These are phyloP conservation scores for Leptinotarsa rubiginosa DNA, from an alignment of 2,888 invertebrate species.

Conservation along the genomic window DNA sequence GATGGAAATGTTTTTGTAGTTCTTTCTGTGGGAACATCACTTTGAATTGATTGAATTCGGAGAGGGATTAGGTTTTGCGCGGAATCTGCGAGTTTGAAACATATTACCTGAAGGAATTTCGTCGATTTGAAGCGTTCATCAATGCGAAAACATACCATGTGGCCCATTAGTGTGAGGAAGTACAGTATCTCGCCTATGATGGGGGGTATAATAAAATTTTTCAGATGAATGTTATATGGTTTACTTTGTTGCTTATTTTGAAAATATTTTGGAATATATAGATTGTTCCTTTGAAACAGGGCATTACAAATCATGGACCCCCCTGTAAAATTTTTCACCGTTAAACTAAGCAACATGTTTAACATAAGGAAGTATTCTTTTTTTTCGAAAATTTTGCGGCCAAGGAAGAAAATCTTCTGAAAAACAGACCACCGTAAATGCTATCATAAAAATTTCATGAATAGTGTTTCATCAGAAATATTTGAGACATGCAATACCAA, in stretches of 20 bases:
- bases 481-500: too few relatives aligned
- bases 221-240: background rate
- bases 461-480: too few relatives aligned
- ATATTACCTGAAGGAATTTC: background rate
- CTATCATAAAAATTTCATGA: background rate
- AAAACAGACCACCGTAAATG: background rate
- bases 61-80: background rate
- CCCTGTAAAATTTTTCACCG: too few relatives aligned
- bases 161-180: background rate
- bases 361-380: background rate
- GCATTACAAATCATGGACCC: background rate
- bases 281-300: conserved; percentile 1
- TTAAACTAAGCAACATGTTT: too few relatives aligned
- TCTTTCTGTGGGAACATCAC: background rate
- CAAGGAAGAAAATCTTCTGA: background rate
- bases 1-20: conserved; percentile 17
- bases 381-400: conserved; percentile 3
- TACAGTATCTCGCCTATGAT: conserved; percentile 1
- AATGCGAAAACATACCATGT: background rate
- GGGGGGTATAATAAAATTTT: background rate
- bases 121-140: too few relatives aligned
- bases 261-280: background rate
- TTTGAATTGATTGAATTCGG: conserved; percentile 4
- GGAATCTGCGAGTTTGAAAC: background rate
- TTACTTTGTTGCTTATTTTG: background rate